Base-by-base conservation (phyloP, 2,113 vertebrate species). In the Gracilinanus agilis region DNA sequence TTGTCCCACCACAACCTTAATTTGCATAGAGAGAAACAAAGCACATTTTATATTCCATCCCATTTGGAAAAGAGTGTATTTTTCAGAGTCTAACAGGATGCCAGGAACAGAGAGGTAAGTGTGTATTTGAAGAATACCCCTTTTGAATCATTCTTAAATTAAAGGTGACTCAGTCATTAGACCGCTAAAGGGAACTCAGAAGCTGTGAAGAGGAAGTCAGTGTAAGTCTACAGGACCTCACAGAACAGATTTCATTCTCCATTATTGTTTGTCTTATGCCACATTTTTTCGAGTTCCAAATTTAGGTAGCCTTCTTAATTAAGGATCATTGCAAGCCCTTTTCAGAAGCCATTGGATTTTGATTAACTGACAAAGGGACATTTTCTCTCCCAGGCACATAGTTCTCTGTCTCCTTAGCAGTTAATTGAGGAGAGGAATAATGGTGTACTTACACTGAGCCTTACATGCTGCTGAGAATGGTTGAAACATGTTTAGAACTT, bases 361-460 rank as follows among this genome's bases (percentile, higher is more conserved):
- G 98, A 99, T 98, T 98, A 99, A 96, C 97, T 97, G 98, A 98
- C 98, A 99, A 98, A 98, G 98, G 97, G 98, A 97, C 97, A 93
- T 98, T 98, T 98, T 98, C 96, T 97, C 92, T 96, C 94, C 96
- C n/a, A 54, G 92, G 61, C 92, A 98, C 98, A 99, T 99, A 98
- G 98, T 98, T 99, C 90, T 97, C 96, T 95, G 98, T 99, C 96
- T 99, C 99, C 98, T 98, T 99, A 98, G 99, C 98, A 99, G 98
- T 99, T 99, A 99, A 99, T 99, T 99, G 99, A 99, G 99, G 98
- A 98, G 97, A 97, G 11, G 97, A 98, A 99, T 99, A 99, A 99
- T 99, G 98, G 98, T 92, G 16, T 0, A 0, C 93, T 95, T 53
- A 75, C 92, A 95, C 94, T 96, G 95, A 90, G 75, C 90, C 93